Conservation (phyloP, 2,888 invertebrate genomes). For the Drosophila trichaetosa region DNA sequence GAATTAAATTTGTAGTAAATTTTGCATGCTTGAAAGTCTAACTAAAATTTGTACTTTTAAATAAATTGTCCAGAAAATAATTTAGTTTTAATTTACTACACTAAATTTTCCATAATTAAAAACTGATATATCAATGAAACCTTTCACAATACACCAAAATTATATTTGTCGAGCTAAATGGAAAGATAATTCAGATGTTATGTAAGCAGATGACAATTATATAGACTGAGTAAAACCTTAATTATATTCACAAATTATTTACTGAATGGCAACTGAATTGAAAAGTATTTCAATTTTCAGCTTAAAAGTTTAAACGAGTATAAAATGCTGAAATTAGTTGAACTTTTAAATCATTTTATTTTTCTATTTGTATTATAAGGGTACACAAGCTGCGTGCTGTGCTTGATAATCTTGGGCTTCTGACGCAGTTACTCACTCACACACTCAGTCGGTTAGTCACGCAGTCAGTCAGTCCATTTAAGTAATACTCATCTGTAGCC, state of each 20-base stretch:
- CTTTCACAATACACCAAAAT: too few species aligned
- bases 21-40: background rate
- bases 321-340: background rate
- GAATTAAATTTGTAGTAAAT: background rate
- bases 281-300: background rate
- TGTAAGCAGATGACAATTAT: background rate
- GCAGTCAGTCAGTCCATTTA: constrained; percentile 24
- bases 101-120: background rate
- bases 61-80: background rate
- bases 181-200: background rate
- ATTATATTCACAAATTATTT: background rate
- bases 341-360: background rate
- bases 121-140: too few species aligned
- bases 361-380: background rate
- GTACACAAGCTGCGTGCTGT: constrained; percentile 5
- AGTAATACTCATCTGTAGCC: constrained; percentile 28
- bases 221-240: background rate
- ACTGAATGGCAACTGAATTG: background rate
- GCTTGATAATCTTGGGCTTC: background rate
- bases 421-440: background rate
- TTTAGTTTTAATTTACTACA: background rate
- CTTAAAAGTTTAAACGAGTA: background rate
- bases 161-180: background rate
- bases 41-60: background rate
- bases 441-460: background rate